Evolutionary conservation across 2,113 vertebrate genomes (phyloP), one percentile per base, ranked within the genome.

Genomic region (Deroptyus accipitrinus): DNA sequence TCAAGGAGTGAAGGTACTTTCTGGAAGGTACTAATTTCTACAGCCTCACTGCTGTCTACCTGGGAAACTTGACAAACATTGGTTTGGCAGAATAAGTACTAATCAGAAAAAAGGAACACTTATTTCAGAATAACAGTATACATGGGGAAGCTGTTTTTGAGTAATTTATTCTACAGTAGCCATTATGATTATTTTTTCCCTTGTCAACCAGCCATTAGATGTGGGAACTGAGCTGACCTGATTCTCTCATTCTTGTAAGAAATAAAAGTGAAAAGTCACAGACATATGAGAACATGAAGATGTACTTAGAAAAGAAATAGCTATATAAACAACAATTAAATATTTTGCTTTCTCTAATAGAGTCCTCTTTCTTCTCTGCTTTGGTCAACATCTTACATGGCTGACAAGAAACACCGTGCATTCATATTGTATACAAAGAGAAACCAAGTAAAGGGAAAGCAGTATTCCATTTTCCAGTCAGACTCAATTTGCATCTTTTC

Each of bases 201-300:
- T 90, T 84, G 83, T 91, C 88, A 88, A 86, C 73, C 89, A 94
- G n/a, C 28, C 67, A 86, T 89, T 88, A 91, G 39, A 83, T 27
- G 48, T 41, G 48, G 74, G 44, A 91, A 82, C 52, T 66, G 19
- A 73, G 67, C 11, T 94, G 90, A 96, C 69, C 91, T 22, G 66
- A 92, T 85, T 92, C 49, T 87, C 75, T 73, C 30, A 76, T 92
- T 87, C 91, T 82, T 24, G 17, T 79, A 91, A 94, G 87, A 91
- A 92, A 79, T 52, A 62, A 28, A 79, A 93, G 73, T 27, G 73
- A 87, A 88, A 92, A 68, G 46, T 83, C 63, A 80, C 7, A 35
- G 37, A 68, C 91, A 33, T 69, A 79, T 16, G 62, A 76, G 52
- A 79, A 52, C 44, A 37, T 24, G 57, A 91, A 87, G 54, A 78